Conservation (phyloP, 2,797 vertebrate species). For the Dermochelys coriacea region DNA sequence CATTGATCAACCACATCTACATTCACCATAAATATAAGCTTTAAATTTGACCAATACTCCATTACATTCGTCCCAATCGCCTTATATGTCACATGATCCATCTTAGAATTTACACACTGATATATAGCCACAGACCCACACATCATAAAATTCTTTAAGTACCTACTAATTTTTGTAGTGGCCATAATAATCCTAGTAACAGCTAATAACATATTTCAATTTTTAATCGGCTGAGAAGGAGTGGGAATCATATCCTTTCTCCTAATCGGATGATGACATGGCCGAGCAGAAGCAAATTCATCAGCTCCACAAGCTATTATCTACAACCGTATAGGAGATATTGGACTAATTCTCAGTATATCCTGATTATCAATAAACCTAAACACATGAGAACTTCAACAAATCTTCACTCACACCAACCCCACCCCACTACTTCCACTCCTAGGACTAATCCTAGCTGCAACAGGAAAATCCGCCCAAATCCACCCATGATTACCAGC, state of each 20-base stretch:
- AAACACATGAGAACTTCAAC: conserved; percentile 53
- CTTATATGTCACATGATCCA: conserved; percentile 57
- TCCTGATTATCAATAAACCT: not conserved
- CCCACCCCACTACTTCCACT: rapidly evolving
- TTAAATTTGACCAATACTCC: conserved; percentile 61
- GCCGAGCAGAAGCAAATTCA: conserved; percentile 23
- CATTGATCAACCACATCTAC: not conserved
- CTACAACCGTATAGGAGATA: conserved; percentile 56
- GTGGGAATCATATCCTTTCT: conserved; percentile 72
- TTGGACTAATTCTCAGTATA: not conserved
- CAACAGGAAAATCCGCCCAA: conserved; percentile 63
- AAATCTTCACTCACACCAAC: rapidly evolving
- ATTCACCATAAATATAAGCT: not conserved
- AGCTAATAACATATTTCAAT: conserved; percentile 66
- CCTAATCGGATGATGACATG: conserved; percentile 65
- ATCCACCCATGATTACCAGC: conserved; percentile 64
- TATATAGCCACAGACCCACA: conserved; percentile 54
- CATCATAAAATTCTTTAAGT: conserved; percentile 60
- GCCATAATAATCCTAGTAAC: conserved; percentile 46
- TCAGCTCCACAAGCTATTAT: conserved; percentile 49
- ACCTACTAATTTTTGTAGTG: conserved; percentile 40
- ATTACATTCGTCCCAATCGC: conserved; percentile 25
- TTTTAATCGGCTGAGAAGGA: conserved; percentile 69
- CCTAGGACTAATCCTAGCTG: rapidly evolving
- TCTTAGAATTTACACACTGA: conserved; percentile 60